A percentile compares a stretch with the other conserved stretches of the same genome.
phyloP scores from a whole-genome alignment of 2,113 vertebrate species.

The Rafetus swinhoei region DNA sequence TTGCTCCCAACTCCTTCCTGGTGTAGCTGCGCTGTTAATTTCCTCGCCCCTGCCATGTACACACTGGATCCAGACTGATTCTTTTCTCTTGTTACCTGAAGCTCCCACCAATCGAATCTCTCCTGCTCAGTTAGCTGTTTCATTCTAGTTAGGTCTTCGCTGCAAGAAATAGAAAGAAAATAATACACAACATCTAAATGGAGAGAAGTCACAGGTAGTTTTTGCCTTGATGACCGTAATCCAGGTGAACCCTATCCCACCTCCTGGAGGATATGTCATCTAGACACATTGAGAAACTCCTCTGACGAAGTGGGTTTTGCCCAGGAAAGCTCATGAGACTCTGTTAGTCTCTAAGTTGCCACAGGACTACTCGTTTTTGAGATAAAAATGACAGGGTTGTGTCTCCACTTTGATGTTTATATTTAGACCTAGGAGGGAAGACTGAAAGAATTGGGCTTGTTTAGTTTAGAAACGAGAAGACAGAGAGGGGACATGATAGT shows the following conservation, averaged over 20 bases:
- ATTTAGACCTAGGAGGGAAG: too few relatives aligned
- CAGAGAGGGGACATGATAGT: too few relatives aligned
- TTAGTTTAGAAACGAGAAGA: too few relatives aligned
- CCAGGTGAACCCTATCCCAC: not conserved
- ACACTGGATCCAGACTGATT: not conserved
- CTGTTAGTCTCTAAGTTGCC: too few relatives aligned
- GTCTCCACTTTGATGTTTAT: not conserved
- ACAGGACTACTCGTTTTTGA: not conserved
- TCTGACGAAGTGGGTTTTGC: too few relatives aligned
- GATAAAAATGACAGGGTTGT: not conserved
- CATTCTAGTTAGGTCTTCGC: not conserved
- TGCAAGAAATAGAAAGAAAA: fast-evolving
- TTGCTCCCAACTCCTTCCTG: constrained; percentile 4
- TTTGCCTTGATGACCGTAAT: not conserved
- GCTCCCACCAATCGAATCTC: not conserved
- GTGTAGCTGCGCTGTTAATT: not conserved
- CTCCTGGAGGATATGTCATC: not conserved
- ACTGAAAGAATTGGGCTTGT: too few relatives aligned
- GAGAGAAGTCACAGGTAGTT: not conserved
- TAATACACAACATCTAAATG: not conserved
- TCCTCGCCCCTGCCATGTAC: constrained; percentile 17
- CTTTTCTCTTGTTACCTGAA: constrained; percentile 18
- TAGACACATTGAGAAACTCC: not conserved
- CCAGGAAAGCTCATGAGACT: too few relatives aligned
- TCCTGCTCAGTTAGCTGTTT: not conserved